phyloP scores from a whole-genome alignment of 23 tunicate species.

The Diplosoma virens region DNA sequence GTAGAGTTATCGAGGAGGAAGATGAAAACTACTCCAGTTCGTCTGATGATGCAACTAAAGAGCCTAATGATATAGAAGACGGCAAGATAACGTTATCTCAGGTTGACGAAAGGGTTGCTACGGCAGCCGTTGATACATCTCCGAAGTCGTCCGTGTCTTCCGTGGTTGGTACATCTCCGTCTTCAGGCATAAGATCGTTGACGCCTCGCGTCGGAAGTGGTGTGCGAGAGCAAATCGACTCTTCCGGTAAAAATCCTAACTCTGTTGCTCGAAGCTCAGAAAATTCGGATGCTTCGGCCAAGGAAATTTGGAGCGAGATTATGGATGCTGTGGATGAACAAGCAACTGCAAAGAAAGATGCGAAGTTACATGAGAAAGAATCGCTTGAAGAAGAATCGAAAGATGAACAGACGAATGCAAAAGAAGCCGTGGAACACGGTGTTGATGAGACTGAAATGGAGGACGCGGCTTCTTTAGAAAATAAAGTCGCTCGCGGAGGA shows the following conservation, averaged over 20 bases:
- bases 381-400: not conserved
- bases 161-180: constrained; percentile 36
- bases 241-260: not conserved
- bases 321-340: constrained; percentile 35
- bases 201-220: not conserved
- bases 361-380: too few relatives aligned
- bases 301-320: constrained; percentile 40
- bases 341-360: too few relatives aligned
- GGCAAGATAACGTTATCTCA: not conserved
- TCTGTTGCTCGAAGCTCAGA: not conserved
- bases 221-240: not conserved
- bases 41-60: not conserved
- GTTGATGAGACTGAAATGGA: not conserved
- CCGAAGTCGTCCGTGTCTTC: constrained; percentile 50
- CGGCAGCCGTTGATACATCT: constrained; percentile 13
- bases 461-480: too few relatives aligned
- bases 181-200: constrained; percentile 47
- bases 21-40: not conserved
- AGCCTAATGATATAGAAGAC: not conserved
- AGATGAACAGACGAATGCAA: not conserved
- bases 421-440: not conserved
- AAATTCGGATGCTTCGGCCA: not conserved
- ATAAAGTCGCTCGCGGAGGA: too few relatives aligned
- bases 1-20: not conserved
- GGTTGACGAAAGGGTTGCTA: constrained; percentile 46